A percentile compares a stretch with the other conserved stretches of the same genome.
Evolutionary conservation across 2,888 invertebrate genomes (phyloP).

Genomic region (Scelioninae gen. 1): DNA sequence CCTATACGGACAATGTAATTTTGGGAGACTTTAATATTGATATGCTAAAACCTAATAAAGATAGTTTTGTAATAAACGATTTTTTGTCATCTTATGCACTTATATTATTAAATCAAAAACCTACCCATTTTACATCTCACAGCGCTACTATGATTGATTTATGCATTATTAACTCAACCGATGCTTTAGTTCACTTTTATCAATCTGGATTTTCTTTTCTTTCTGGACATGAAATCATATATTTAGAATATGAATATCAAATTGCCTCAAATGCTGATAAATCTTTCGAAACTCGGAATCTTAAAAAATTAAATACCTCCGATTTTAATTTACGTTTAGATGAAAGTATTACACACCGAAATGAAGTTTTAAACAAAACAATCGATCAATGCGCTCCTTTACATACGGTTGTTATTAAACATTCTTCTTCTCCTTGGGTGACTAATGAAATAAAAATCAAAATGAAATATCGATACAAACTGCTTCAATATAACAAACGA

Average conservation of each 20-base stretch:
- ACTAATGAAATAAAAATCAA: neutral
- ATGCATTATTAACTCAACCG: neutral
- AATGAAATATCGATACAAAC: neutral
- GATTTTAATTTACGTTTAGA: neutral
- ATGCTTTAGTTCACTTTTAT: neutral
- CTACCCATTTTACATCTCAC: neutral
- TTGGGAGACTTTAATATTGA: conserved; percentile 4
- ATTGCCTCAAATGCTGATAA: neutral
- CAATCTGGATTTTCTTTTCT: neutral
- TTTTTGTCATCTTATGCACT: neutral
- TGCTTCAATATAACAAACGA: neutral
- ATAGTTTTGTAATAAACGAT: neutral
- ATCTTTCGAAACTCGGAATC: neutral
- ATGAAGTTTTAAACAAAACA: neutral
- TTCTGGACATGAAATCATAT: neutral
- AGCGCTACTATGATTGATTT: conserved; percentile 2
- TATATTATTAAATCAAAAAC: neutral
- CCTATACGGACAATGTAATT: neutral
- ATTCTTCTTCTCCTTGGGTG: neutral
- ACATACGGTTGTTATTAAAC: neutral
- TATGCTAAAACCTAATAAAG: neutral
- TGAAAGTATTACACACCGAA: neutral
- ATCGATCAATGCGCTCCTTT: neutral
- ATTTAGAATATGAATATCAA: neutral
- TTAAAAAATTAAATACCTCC: neutral